phyloP scores from a whole-genome alignment of 2,113 vertebrate species.

The Pseudolaguvia tuberculata region DNA sequence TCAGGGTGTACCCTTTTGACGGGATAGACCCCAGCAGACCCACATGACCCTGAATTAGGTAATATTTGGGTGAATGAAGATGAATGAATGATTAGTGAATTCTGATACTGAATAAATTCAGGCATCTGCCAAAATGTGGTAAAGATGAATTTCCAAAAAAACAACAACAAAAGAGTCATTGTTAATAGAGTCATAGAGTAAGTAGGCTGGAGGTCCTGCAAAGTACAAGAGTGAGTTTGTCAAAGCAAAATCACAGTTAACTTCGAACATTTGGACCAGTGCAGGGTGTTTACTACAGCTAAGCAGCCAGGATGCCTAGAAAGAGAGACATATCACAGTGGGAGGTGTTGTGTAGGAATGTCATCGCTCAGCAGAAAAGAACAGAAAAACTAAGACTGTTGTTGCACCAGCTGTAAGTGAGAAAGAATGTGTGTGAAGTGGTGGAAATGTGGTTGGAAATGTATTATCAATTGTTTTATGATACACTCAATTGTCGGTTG shows the following conservation, averaged over 20 bases:
- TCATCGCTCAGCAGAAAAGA: slow-evolving; percentile 14
- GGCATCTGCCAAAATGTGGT: too few species aligned
- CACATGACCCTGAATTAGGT: too few species aligned
- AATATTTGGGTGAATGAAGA: too few species aligned
- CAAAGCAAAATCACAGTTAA: not conserved
- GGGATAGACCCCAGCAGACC: too few species aligned
- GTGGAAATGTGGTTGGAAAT: not conserved
- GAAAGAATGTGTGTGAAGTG: not conserved
- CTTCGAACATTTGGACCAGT: not conserved
- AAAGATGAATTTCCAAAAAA: too few species aligned
- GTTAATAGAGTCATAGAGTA: too few species aligned
- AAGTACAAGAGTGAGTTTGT: not conserved
- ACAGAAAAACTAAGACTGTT: slow-evolving; percentile 42
- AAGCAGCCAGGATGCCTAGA: slow-evolving; percentile 24
- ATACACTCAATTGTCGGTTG: not conserved
- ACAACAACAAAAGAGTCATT: too few species aligned
- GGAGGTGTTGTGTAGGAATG: slow-evolving; percentile 40
- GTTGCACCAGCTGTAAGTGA: slow-evolving; percentile 48
- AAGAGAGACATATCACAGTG: slow-evolving; percentile 11
- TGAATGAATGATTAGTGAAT: too few species aligned
- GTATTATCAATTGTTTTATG: not conserved
- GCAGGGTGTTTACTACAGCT: not conserved
- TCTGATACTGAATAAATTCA: too few species aligned
- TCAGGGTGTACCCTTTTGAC: too few species aligned
- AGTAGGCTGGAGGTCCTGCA: slow-evolving; percentile 8